These are phyloP conservation scores for Sturnus vulgaris DNA, from an alignment of 2,113 vertebrate genomes.

Conservation along the genomic window DNA sequence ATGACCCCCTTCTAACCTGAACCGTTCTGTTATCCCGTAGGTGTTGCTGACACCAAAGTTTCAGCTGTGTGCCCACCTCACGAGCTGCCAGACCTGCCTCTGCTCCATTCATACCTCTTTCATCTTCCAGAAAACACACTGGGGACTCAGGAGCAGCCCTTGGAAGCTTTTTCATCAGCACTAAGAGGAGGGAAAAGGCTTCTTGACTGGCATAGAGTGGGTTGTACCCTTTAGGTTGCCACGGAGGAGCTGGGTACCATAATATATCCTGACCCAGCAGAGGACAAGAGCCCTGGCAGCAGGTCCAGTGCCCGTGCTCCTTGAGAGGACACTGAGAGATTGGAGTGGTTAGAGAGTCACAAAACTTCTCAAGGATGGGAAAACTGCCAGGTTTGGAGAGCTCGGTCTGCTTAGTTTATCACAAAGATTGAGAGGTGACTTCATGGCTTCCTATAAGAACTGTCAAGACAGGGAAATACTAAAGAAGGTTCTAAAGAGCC, in stretches of 20 bases:
- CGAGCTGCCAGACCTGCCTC: neutral
- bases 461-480: neutral
- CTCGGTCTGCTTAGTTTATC: neutral
- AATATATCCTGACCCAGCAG: neutral
- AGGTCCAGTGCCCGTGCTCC: fast-evolving
- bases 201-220: fast-evolving
- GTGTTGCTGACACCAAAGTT: neutral
- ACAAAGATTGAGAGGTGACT: neutral
- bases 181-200: neutral
- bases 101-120: fast-evolving
- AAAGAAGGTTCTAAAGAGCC: neutral
- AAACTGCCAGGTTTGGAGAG: neutral
- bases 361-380: neutral
- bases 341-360: neutral
- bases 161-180: neutral
- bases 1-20: neutral
- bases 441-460: neutral
- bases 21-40: fast-evolving
- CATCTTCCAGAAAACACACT: neutral
- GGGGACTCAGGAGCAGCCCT: neutral
- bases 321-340: neutral
- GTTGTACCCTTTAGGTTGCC: neutral
- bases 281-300: neutral
- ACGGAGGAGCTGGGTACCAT: fast-evolving
- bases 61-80: neutral